phyloP scores from a whole-genome alignment of 2,113 vertebrate species.

The Synchiropus splendidus region DNA sequence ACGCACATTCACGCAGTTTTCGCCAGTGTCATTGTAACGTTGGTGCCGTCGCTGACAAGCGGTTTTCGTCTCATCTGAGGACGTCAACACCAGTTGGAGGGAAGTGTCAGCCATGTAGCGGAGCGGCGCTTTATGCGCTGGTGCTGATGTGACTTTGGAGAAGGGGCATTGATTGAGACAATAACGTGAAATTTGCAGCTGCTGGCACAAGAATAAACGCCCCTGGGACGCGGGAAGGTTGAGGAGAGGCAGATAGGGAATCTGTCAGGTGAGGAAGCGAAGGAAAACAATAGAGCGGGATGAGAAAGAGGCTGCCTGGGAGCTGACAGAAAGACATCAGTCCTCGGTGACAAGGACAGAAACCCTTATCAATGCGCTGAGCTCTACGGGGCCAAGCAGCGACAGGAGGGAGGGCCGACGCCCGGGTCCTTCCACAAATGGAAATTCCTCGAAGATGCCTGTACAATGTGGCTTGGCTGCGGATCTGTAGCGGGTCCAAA shows the following conservation, averaged over 20 bases:
- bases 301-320: constrained; percentile 55
- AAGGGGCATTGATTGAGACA: constrained; percentile 33
- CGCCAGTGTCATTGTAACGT: no score
- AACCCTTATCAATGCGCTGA: constrained; percentile 47
- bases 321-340: constrained; percentile 58
- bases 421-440: constrained; percentile 18
- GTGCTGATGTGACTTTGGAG: constrained; percentile 15
- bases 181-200: constrained; percentile 17
- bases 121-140: constrained; percentile 13
- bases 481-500: constrained; percentile 29
- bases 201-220: constrained; percentile 7
- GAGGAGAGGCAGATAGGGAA: constrained; percentile 16
- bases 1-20: no score
- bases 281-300: constrained; percentile 38
- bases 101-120: constrained; percentile 8
- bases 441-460: constrained; percentile 31
- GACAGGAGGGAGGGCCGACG: constrained; percentile 2
- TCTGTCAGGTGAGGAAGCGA: constrained; percentile 34
- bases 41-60: no score
- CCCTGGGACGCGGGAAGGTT: constrained; percentile 9
- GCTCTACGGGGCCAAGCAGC: constrained; percentile 33
- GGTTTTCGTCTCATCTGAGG: no score
- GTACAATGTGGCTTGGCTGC: constrained; percentile 15
- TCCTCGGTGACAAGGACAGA: constrained; percentile 59
- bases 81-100: no score